Evolutionary conservation across 2,113 vertebrate genomes (phyloP).

Genomic region (Mionectes macconnelli): DNA sequence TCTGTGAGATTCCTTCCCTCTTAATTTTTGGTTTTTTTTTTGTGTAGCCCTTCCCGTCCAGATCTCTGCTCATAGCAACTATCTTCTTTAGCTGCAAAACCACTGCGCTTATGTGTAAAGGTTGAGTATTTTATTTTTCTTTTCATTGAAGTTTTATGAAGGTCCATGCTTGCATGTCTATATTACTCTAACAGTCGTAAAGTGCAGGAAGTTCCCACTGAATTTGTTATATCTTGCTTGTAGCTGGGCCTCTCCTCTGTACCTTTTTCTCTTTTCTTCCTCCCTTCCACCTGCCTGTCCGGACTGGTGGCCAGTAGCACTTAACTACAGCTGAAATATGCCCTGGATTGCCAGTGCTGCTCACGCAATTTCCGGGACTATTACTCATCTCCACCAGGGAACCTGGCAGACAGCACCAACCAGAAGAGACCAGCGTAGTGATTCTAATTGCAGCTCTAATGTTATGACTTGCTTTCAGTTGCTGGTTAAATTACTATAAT

Average conservation of each 20-base stretch:
- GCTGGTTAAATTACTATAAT: background rate
- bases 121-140: background rate
- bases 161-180: background rate
- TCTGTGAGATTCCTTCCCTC: background rate
- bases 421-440: background rate
- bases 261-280: background rate
- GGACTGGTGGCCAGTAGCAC: background rate
- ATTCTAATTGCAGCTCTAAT: background rate
- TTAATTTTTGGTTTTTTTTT: background rate
- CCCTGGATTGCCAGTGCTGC: background rate
- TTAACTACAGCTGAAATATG: accelerated
- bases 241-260: background rate
- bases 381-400: background rate
- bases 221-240: background rate
- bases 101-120: accelerated
- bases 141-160: background rate
- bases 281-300: background rate
- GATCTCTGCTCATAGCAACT: background rate
- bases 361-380: background rate
- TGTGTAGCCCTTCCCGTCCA: background rate
- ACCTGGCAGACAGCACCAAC: background rate
- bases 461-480: background rate
- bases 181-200: background rate
- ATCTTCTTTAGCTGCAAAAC: background rate
- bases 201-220: background rate